Evolutionary conservation across 2,888 invertebrate species (phyloP).

Genomic region (Ormyrus nitidulus): DNA sequence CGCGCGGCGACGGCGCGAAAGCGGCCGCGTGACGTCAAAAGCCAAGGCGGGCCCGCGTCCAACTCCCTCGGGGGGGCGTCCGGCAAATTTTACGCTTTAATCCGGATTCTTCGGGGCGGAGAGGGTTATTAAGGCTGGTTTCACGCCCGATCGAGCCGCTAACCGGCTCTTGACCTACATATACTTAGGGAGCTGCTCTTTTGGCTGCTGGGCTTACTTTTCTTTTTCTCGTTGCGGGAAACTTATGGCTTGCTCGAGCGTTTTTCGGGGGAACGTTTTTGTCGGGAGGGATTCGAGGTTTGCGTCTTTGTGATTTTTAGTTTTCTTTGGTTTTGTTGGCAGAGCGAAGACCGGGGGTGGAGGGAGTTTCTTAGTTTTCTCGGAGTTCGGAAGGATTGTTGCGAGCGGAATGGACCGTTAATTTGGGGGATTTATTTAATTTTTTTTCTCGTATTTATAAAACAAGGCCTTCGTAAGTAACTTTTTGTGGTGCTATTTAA

Average conservation of each 20-base stretch:
- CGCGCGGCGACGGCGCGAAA: constrained; percentile 31
- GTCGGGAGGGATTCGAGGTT: background rate
- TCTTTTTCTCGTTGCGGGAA: background rate
- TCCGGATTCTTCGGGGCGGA: constrained; percentile 20
- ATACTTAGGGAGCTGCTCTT: constrained; percentile 1
- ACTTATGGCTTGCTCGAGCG: background rate
- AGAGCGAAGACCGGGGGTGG: no score
- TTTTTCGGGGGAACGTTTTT: constrained; percentile 7
- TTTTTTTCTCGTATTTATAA: no score
- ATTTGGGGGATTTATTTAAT: no score
- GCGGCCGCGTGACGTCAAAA: constrained; percentile 30
- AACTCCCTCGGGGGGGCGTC: constrained; percentile 18
- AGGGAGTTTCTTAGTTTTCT: no score
- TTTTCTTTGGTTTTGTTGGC: no score
- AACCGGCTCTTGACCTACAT: constrained; percentile 28
- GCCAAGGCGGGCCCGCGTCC: constrained; percentile 16
- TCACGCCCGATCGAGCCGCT: constrained; percentile 14
- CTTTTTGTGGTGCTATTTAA: no score
- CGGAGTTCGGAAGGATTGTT: no score
- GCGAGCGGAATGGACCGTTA: no score
- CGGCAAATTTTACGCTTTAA: constrained; percentile 47
- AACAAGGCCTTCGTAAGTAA: no score
- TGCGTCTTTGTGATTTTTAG: no score
- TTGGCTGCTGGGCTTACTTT: background rate
- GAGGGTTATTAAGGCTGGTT: constrained; percentile 26